Conservation (phyloP, 2,888 invertebrate genomes). For the Drosophila greeni region DNA sequence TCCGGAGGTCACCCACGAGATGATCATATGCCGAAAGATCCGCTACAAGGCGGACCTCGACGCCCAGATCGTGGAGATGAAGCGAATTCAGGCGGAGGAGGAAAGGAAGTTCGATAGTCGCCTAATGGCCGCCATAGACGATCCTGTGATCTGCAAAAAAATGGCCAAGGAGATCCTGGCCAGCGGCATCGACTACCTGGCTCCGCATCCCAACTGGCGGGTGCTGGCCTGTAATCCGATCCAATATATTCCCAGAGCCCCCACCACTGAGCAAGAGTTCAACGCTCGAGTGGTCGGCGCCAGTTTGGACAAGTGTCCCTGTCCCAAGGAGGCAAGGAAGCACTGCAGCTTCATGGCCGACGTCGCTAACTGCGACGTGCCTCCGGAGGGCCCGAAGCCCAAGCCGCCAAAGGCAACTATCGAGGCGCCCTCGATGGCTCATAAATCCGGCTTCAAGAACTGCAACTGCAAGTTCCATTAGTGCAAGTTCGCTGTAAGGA, state of each 20-base stretch:
- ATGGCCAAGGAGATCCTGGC: conserved; percentile 62
- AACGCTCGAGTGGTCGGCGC: conserved; percentile 29
- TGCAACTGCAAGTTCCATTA: conserved; percentile 45
- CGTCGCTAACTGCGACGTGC: conserved; percentile 2
- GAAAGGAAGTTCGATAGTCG: conserved; percentile 58
- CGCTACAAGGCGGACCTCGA: conserved; percentile 59
- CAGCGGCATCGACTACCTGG: conserved; percentile 67
- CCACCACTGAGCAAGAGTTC: conserved; percentile 36
- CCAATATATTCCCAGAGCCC: conserved; percentile 49
- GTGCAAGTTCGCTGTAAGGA: neutral
- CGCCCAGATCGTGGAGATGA: conserved; percentile 65
- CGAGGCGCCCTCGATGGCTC: neutral
- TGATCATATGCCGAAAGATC: conserved; percentile 50
- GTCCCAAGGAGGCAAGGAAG: conserved; percentile 42
- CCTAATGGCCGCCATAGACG: conserved; percentile 63
- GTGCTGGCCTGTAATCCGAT: conserved; percentile 57
- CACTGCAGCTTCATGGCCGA: conserved; percentile 50
- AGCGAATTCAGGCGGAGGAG: conserved; percentile 62
- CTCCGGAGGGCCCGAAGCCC: neutral
- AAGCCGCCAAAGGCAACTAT: neutral
- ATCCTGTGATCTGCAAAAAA: conserved; percentile 63
- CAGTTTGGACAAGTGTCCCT: conserved; percentile 50
- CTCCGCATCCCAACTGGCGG: conserved; percentile 75
- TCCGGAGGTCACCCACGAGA: conserved; percentile 48
- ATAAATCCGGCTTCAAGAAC: conserved; percentile 34